These are phyloP conservation scores for Philaenus spumarius DNA, from an alignment of 1,140 invertebrate genomes.

Conservation along the genomic window DNA sequence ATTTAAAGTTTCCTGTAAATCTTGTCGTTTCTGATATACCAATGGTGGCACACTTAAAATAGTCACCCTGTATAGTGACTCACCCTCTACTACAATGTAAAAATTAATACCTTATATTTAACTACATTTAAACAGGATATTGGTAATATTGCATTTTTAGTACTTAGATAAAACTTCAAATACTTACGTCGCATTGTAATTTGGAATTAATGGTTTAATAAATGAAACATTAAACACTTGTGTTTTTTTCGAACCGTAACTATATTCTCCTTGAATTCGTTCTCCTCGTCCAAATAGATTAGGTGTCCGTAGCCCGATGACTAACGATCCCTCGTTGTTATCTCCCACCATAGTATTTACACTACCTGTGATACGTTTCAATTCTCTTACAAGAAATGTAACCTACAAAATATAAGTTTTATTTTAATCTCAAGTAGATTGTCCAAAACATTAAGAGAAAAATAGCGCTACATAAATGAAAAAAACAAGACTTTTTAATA, in stretches of 20 bases:
- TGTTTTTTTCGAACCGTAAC: slow-evolving; percentile 61
- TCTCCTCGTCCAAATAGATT: slow-evolving; percentile 81
- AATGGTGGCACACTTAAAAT: too few species aligned
- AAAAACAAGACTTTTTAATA: not conserved
- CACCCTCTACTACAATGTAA: not conserved
- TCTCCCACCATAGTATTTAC: slow-evolving; percentile 75
- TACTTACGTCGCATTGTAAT: slow-evolving; percentile 48
- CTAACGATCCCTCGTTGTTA: slow-evolving; percentile 79
- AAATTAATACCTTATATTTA: not conserved
- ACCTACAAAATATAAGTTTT: slow-evolving; percentile 47
- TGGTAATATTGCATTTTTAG: not conserved
- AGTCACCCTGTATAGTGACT: too few species aligned
- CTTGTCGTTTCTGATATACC: too few species aligned
- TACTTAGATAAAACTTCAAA: not conserved
- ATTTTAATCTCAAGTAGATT: not conserved
- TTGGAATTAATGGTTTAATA: slow-evolving; percentile 60
- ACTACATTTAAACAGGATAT: not conserved
- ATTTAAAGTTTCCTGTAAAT: too few species aligned
- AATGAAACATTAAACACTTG: slow-evolving; percentile 64
- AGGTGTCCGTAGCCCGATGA: slow-evolving; percentile 60
- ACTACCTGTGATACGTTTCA: slow-evolving; percentile 65
- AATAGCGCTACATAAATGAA: not conserved
- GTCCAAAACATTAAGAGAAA: not conserved
- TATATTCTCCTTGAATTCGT: slow-evolving; percentile 64
- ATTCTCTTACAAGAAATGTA: slow-evolving; percentile 72